Conservation (phyloP, 2,113 vertebrate genomes). For the Prinia subflava region DNA sequence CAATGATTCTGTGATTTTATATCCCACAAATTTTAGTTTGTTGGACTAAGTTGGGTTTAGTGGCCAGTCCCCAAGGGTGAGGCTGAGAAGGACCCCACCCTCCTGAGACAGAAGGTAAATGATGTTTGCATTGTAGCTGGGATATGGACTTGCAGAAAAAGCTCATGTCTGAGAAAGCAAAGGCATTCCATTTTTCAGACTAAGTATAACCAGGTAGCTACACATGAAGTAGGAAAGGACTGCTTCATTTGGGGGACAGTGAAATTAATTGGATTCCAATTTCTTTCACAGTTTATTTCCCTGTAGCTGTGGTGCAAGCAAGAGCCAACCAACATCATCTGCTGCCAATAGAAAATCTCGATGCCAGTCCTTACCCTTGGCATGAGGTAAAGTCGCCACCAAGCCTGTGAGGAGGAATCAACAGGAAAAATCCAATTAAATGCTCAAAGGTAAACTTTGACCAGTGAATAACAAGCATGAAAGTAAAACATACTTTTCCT, state of each 20-base stretch:
- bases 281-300: conserved; percentile 5
- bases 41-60: not conserved
- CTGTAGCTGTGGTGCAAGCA: conserved; percentile 10
- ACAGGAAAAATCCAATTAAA: not conserved
- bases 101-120: not conserved
- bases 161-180: not conserved
- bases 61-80: not conserved
- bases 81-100: not conserved
- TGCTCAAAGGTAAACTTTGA: conserved; percentile 6
- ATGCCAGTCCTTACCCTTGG: not conserved
- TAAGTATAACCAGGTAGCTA: not conserved
- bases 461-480: not conserved
- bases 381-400: not conserved
- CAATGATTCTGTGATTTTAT: not conserved
- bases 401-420: not conserved
- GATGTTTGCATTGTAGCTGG: not conserved
- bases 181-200: not conserved
- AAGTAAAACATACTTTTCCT: not conserved
- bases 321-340: not conserved
- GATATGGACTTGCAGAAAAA: not conserved
- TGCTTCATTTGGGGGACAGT: not conserved
- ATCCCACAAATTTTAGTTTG: not conserved
- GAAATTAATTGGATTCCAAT: not conserved
- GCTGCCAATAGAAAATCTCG: not conserved
- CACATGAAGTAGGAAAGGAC: not conserved